Conservation (phyloP, 2,113 vertebrate species). For the Tenrec ecaudatus region DNA sequence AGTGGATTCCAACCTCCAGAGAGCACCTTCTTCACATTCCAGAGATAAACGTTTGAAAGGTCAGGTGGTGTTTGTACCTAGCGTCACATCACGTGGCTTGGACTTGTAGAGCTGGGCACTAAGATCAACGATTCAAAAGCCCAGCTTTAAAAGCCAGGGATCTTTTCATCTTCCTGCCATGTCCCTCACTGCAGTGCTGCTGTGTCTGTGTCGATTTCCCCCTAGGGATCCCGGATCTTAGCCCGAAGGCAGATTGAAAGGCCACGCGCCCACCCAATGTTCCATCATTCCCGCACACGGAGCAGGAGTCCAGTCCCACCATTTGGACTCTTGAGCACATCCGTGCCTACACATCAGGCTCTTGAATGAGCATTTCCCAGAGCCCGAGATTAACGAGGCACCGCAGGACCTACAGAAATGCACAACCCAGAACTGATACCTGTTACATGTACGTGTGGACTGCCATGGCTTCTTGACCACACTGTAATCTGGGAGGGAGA, state of each 20-base stretch:
- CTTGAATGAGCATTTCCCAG: not conserved
- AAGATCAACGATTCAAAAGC: not conserved
- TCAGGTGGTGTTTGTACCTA: not conserved
- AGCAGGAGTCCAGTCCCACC: too few species aligned
- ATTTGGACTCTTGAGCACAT: not conserved
- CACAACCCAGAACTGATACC: constrained; percentile 4
- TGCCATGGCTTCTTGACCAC: constrained; percentile 34
- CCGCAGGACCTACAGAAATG: not conserved
- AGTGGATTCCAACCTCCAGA: not conserved
- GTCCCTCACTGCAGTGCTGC: not conserved
- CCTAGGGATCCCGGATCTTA: not conserved
- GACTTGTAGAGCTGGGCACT: not conserved
- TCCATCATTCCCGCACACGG: too few species aligned
- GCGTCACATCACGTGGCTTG: not conserved
- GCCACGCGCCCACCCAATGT: rapidly evolving
- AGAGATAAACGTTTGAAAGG: not conserved
- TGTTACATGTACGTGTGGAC: constrained; percentile 32
- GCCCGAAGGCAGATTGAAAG: not conserved
- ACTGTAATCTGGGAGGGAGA: constrained; percentile 28
- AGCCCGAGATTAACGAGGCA: not conserved
- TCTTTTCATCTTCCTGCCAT: not conserved
- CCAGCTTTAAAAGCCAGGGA: not conserved
- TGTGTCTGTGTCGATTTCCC: not conserved
- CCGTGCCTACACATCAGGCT: not conserved
- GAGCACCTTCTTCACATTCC: not conserved